Evolutionary conservation across 1,140 invertebrate genomes (phyloP), one percentile per base, ranked within the genome.

Genomic region (Lerema accius): DNA sequence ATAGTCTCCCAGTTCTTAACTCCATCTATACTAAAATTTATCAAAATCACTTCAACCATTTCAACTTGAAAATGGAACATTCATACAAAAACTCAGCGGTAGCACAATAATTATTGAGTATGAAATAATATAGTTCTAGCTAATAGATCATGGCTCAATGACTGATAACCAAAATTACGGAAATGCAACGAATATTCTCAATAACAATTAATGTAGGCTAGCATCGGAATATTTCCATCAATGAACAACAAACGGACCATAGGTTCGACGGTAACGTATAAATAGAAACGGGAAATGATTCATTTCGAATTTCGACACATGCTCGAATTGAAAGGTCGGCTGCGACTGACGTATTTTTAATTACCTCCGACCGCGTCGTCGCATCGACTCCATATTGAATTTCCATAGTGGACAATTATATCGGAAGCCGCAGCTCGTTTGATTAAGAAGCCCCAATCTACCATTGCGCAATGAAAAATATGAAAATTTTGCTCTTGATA

Each of bases 271-370:
- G 65, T 80, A 76, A 72, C 80, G 72, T 82, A 86, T 79, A 86
- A 88, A 84, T 86, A 86, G 86, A 82, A 86, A 85, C 76, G 79
- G 76, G 78, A 88, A 90, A 86, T 90, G 87, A 89, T 87, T 89
- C 84, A 86, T 90, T 90, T 80, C 80, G 73, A 79, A 90, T 89
- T 86, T 89, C 84, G 87, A 89, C 84, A 87, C 84, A 89, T 87
- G 80, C 80, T 85, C 82, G 74, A 88, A 86, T 85, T 80, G 86
- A 85, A 90, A 86, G 79, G 80, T 89, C 78, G 84, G 82, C 84
- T 89, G 87, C 84, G 79, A 86, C 76, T 89, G 87, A 90, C 87
- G 83, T 89, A 85, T 90, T 90, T 90, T 89, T 90, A 90, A 90
- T 90, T 89, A 89, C 85, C 85, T 78, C 73, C 78, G 71, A 86